These are phyloP conservation scores for Chrysochloris asiatica DNA, from an alignment of 2,113 vertebrate species.

Conservation along the genomic window DNA sequence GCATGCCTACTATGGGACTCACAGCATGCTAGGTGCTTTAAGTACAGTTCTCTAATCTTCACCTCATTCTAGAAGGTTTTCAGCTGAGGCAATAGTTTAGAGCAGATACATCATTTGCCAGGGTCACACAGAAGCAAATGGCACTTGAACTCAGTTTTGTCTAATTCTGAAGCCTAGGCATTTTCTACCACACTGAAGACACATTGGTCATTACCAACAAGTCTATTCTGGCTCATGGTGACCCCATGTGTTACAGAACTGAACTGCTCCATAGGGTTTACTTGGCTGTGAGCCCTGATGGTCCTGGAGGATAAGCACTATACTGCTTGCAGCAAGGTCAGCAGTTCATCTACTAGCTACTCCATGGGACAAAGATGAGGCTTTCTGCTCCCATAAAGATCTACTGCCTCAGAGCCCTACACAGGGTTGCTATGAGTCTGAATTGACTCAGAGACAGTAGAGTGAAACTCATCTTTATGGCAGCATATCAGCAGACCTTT, in stretches of 20 bases:
- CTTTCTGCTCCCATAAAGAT: no score
- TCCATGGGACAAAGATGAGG: no score
- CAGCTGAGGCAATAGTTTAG: not conserved
- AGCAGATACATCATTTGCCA: not conserved
- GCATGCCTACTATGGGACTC: not conserved
- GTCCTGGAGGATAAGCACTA: no score
- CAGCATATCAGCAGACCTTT: not conserved
- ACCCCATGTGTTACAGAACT: not conserved
- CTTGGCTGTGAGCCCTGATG: not conserved
- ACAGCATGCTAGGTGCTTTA: not conserved
- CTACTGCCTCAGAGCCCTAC: no score
- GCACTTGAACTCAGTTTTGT: not conserved
- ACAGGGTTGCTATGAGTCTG: no score
- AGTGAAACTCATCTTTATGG: not conserved
- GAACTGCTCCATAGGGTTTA: not conserved
- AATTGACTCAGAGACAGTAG: no score
- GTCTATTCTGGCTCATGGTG: not conserved
- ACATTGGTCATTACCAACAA: not conserved
- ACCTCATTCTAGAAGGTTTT: slow-evolving; percentile 2
- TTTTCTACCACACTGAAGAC: not conserved
- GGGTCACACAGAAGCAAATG: not conserved
- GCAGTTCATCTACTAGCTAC: no score
- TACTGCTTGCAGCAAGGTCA: no score
- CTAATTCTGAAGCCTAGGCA: not conserved
- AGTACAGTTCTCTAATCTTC: not conserved